These are phyloP conservation scores for Xenops minutus DNA, from an alignment of 2,797 vertebrate species.

Conservation along the genomic window DNA sequence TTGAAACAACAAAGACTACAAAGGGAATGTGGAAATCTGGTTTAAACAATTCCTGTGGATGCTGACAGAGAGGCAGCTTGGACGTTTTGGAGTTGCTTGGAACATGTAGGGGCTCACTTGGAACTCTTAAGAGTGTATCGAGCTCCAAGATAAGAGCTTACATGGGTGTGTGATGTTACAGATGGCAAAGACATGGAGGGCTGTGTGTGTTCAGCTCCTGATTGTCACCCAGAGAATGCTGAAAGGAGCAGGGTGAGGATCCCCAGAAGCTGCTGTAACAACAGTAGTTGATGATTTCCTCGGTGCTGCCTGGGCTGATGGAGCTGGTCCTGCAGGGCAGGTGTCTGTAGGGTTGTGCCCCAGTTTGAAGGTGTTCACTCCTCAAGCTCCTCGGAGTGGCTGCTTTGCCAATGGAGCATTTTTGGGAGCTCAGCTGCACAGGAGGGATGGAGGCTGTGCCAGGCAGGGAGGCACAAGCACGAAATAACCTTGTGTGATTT, in stretches of 20 bases:
- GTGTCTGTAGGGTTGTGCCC: neutral
- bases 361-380: neutral
- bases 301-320: neutral
- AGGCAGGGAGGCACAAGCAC: neutral
- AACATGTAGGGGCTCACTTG: neutral
- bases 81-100: neutral
- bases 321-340: neutral
- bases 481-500: neutral
- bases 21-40: slow-evolving; percentile 42
- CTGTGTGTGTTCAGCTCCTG: neutral
- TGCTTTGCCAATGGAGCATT: neutral
- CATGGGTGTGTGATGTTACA: neutral
- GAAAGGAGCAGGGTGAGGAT: neutral
- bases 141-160: neutral
- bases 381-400: neutral
- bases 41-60: slow-evolving; percentile 31
- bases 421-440: neutral
- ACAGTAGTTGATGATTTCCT: neutral
- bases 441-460: neutral
- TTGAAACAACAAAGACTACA: slow-evolving; percentile 35
- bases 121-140: neutral
- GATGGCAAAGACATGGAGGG: neutral
- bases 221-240: neutral
- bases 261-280: neutral
- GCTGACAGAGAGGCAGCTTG: neutral